Conservation (phyloP, 2,113 vertebrate species). For the Coreoperca whiteheadi region DNA sequence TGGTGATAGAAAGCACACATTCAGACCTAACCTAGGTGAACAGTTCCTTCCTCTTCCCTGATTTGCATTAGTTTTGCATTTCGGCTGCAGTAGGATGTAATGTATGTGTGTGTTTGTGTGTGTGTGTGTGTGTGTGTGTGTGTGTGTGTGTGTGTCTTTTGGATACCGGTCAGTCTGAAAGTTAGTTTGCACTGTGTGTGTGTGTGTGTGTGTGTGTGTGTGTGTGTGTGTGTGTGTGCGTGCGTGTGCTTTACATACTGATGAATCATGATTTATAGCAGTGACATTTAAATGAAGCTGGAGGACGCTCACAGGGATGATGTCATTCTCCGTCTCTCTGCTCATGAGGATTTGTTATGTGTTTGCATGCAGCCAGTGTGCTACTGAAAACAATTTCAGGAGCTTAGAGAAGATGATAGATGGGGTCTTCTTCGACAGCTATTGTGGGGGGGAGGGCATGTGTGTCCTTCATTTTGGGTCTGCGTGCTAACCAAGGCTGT, state of each 20-base stretch:
- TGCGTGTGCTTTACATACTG: constrained; percentile 54
- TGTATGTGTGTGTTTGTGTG: background rate
- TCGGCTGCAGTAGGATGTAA: background rate
- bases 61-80: constrained; percentile 54
- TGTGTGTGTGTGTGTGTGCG: background rate
- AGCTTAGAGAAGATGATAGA: background rate
- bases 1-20: constrained; percentile 13
- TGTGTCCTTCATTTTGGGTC: background rate
- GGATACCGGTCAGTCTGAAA: background rate
- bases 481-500: background rate
- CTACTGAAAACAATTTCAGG: background rate
- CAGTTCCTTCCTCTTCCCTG: background rate
- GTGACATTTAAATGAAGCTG: constrained; percentile 56
- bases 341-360: background rate
- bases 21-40: constrained; percentile 12
- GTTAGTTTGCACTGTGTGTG: background rate
- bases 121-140: background rate
- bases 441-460: background rate
- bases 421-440: background rate
- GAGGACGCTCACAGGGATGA: constrained; percentile 29
- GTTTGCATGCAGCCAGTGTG: background rate
- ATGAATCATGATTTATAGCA: constrained; percentile 36
- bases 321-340: constrained; percentile 28
- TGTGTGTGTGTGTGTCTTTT: constrained; percentile 13
- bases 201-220: background rate